These are phyloP conservation scores for Pseudolycoriella hygida DNA, from an alignment of 2,888 invertebrate species.

Conservation along the genomic window DNA sequence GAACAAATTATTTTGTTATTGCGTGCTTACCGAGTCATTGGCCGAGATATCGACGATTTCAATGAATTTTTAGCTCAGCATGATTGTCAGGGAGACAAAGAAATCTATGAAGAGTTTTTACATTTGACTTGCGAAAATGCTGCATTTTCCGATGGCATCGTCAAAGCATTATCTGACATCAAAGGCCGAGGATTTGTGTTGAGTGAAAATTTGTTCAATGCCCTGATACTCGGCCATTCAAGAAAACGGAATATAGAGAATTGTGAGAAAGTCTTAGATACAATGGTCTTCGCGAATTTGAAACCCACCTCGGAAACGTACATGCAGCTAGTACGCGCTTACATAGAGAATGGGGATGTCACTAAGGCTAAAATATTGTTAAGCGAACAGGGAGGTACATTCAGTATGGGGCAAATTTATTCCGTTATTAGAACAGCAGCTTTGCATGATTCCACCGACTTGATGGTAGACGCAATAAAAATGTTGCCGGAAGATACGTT, in stretches of 20 bases:
- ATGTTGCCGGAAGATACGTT: slow-evolving; percentile 19
- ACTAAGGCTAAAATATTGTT: slow-evolving; percentile 17
- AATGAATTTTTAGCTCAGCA: neutral
- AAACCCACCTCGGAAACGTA: slow-evolving; percentile 31
- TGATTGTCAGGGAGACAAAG: slow-evolving; percentile 8
- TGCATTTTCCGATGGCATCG: slow-evolving; percentile 35
- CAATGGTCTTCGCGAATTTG: slow-evolving; percentile 39
- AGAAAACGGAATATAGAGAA: slow-evolving; percentile 25
- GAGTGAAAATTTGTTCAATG: slow-evolving; percentile 39
- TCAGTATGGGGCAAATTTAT: slow-evolving; percentile 17
- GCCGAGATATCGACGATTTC: neutral
- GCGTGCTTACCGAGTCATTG: neutral
- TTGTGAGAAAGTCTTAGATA: slow-evolving; percentile 33
- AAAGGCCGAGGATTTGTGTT: slow-evolving; percentile 33
- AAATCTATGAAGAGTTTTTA: slow-evolving; percentile 38
- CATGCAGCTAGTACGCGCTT: slow-evolving; percentile 31
- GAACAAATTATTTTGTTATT: neutral
- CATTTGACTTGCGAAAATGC: slow-evolving; percentile 37
- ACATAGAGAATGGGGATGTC: slow-evolving; percentile 31
- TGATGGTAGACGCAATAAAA: slow-evolving; percentile 16
- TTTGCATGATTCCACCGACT: neutral
- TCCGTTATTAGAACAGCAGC: slow-evolving; percentile 13
- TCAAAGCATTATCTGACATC: slow-evolving; percentile 39
- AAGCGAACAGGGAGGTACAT: slow-evolving; percentile 13
- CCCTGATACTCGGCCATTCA: slow-evolving; percentile 38